Percentiles rank a stretch among this genome's conserved stretches.
phyloP scores from a whole-genome alignment of 2,797 vertebrate species.

The Cirrhinus mrigala region DNA sequence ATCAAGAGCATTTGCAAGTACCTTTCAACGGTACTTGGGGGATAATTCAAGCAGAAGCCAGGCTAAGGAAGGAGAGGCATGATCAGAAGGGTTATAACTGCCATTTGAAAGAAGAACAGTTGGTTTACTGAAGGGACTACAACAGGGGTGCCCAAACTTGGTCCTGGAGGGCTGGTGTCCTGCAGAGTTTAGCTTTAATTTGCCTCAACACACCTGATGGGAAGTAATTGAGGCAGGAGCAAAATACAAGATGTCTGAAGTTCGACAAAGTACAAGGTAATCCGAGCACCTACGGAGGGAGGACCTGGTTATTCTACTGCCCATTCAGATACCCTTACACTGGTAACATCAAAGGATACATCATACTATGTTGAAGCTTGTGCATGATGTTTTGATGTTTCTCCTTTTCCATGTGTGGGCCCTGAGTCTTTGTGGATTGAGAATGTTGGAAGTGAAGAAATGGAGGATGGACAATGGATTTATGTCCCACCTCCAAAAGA shows the following conservation, averaged over 20 bases:
- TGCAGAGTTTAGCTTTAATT: too few relatives aligned
- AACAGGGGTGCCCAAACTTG: too few relatives aligned
- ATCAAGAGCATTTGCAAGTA: neutral
- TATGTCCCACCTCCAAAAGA: neutral
- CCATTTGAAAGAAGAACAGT: neutral
- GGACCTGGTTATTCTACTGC: neutral
- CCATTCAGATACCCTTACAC: neutral
- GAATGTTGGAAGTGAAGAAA: neutral
- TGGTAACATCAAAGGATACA: neutral
- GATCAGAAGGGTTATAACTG: neutral
- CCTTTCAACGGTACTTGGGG: neutral
- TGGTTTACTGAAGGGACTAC: neutral
- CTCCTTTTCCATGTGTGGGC: neutral
- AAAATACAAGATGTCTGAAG: slow-evolving; percentile 26
- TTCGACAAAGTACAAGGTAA: neutral
- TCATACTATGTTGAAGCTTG: neutral
- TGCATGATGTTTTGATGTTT: neutral
- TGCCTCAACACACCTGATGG: too few relatives aligned
- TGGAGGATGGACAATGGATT: neutral
- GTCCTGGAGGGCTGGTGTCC: too few relatives aligned
- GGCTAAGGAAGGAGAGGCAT: neutral
- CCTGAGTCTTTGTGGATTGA: neutral
- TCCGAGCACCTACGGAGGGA: neutral
- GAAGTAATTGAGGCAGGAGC: neutral
- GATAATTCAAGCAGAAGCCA: neutral